These are phyloP conservation scores for Tanytarsus gracilentus DNA, from an alignment of 2,888 invertebrate genomes.

Conservation along the genomic window DNA sequence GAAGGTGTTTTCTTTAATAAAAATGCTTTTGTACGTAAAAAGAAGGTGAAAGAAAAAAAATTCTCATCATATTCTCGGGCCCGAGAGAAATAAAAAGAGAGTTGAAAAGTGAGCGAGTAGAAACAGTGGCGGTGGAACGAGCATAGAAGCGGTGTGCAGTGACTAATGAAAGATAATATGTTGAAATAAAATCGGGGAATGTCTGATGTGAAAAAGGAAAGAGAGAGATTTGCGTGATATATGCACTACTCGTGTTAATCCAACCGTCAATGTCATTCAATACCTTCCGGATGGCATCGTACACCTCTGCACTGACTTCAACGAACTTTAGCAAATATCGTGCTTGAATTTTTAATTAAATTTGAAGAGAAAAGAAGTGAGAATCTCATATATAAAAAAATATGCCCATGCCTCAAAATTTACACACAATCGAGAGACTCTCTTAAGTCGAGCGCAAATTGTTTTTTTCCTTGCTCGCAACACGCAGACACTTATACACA, in stretches of 20 bases:
- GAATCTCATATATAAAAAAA: not conserved
- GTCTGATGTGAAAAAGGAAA: not conserved
- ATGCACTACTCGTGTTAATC: too few relatives aligned
- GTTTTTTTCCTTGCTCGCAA: too few relatives aligned
- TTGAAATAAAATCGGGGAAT: slow-evolving; percentile 15
- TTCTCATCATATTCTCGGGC: too few relatives aligned
- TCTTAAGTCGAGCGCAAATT: slow-evolving; percentile 7
- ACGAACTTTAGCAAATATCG: slow-evolving; percentile 28
- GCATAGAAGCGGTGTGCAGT: not conserved
- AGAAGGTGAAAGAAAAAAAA: slow-evolving; percentile 17
- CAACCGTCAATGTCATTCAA: too few relatives aligned
- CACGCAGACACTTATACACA: not conserved
- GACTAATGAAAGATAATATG: slow-evolving; percentile 19
- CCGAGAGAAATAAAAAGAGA: slow-evolving; percentile 15
- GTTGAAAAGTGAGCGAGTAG: too few relatives aligned
- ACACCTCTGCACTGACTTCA: slow-evolving; percentile 1
- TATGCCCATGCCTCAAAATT: slow-evolving; percentile 5
- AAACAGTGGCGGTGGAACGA: too few relatives aligned
- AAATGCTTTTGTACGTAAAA: too few relatives aligned
- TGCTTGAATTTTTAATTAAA: slow-evolving; percentile 30
- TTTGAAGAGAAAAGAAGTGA: slow-evolving; percentile 1
- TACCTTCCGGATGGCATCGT: too few relatives aligned
- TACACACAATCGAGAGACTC: slow-evolving; percentile 22
- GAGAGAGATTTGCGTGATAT: slow-evolving; percentile 19
- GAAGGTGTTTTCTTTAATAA: slow-evolving; percentile 30